A percentile compares a stretch with the other conserved stretches of the same genome.
phyloP scores from a whole-genome alignment of 2,113 vertebrate species.

The Falco punctatus region DNA sequence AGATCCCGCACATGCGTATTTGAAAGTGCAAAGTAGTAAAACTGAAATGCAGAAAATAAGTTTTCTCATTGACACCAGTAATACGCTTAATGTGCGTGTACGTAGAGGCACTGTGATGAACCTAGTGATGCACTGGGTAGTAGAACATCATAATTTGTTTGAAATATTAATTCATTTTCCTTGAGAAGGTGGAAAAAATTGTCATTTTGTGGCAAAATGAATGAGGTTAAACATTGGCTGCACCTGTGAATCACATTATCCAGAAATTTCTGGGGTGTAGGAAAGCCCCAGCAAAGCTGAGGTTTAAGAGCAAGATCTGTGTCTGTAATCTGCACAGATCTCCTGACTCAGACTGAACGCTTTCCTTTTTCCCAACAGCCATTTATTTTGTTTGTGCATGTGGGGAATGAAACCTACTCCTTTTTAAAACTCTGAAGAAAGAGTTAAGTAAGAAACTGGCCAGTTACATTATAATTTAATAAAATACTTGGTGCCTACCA shows the following conservation, averaged over 20 bases:
- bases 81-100: neutral
- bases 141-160: neutral
- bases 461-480: neutral
- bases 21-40: neutral
- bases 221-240: neutral
- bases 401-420: neutral
- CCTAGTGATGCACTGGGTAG: neutral
- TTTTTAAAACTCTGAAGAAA: neutral
- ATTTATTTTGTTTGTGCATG: neutral
- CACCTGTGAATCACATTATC: neutral
- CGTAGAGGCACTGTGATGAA: neutral
- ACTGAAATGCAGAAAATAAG: neutral
- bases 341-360: neutral
- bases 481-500: neutral
- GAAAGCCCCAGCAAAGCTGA: neutral
- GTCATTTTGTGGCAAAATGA: neutral
- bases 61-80: neutral
- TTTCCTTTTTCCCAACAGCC: neutral
- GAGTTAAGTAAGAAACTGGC: neutral
- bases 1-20: rapidly evolving
- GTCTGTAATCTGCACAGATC: neutral
- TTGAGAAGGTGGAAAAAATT: neutral
- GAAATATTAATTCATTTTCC: neutral
- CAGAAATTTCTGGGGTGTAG: neutral
- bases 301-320: neutral